Evolutionary conservation across 2,888 invertebrate species (phyloP).

Genomic region (Oscheius onirici): DNA sequence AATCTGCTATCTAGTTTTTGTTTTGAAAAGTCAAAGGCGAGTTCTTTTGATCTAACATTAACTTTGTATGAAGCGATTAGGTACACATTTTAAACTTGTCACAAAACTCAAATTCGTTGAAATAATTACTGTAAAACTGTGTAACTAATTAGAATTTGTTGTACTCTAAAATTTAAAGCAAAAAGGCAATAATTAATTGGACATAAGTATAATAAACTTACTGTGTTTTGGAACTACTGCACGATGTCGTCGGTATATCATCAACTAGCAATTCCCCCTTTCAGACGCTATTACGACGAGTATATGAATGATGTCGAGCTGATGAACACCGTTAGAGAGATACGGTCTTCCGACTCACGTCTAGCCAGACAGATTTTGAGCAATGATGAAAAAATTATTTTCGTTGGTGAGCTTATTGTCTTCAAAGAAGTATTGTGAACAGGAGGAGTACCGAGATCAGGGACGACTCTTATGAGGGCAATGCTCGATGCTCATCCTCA

Average conservation of each 20-base stretch:
- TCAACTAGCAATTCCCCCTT: background rate
- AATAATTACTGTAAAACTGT: too few relatives aligned
- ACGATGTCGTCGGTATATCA: too few relatives aligned
- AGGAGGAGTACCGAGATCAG: slow-evolving; percentile 95
- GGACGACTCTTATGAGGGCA: slow-evolving; percentile 94
- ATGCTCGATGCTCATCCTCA: slow-evolving; percentile 97
- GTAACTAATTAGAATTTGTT: too few relatives aligned
- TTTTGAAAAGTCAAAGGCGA: slow-evolving; percentile 10
- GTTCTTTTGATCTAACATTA: background rate
- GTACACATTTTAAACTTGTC: too few relatives aligned
- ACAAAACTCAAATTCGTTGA: too few relatives aligned
- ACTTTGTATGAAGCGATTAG: too few relatives aligned
- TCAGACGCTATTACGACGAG: background rate
- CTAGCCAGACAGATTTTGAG: slow-evolving; percentile 36
- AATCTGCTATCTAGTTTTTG: background rate
- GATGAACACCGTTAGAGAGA: background rate
- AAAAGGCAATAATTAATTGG: too few relatives aligned
- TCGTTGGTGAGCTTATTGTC: slow-evolving; percentile 37
- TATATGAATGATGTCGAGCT: background rate
- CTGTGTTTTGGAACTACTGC: too few relatives aligned
- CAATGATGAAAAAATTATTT: slow-evolving; percentile 45
- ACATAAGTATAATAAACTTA: too few relatives aligned
- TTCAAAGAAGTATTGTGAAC: slow-evolving; percentile 77
- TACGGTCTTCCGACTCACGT: slow-evolving; percentile 8
- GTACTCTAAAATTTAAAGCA: too few relatives aligned